phyloP scores from a whole-genome alignment of 2,888 invertebrate species.

The Stictocephala bisonia region DNA sequence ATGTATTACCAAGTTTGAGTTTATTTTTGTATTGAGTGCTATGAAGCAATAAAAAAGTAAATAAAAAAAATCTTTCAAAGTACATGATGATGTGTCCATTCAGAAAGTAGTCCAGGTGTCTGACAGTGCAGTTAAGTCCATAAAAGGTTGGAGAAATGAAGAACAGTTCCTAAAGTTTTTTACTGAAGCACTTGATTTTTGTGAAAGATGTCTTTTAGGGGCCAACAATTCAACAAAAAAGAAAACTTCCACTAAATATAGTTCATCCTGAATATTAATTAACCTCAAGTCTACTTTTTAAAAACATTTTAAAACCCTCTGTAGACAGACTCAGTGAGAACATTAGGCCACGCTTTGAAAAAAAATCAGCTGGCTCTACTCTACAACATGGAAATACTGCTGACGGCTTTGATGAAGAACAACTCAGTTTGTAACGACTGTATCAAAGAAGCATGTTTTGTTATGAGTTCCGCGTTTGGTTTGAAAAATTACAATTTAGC shows the following conservation, averaged over 20 bases:
- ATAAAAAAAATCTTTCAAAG: neutral
- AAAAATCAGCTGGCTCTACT: neutral
- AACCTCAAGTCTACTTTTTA: neutral
- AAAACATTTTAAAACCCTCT: neutral
- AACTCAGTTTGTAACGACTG: neutral
- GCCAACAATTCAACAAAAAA: neutral
- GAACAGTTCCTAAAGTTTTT: neutral
- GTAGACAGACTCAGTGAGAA: neutral
- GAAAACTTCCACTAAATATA: neutral
- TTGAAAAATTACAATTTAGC: neutral
- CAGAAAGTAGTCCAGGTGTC: neutral
- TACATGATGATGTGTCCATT: neutral
- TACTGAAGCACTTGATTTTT: neutral
- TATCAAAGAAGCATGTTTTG: neutral
- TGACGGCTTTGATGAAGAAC: neutral
- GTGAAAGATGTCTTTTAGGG: neutral
- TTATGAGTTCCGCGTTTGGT: neutral
- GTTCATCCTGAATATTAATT: neutral
- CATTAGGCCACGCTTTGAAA: too few species aligned
- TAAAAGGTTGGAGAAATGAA: neutral
- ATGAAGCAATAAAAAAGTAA: neutral
- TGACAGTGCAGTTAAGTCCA: neutral
- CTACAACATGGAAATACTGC: neutral
- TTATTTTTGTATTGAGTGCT: neutral
- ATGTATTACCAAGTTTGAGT: neutral